These are phyloP conservation scores for Cephalopterus ornatus DNA, from an alignment of 2,113 vertebrate species.

Conservation along the genomic window DNA sequence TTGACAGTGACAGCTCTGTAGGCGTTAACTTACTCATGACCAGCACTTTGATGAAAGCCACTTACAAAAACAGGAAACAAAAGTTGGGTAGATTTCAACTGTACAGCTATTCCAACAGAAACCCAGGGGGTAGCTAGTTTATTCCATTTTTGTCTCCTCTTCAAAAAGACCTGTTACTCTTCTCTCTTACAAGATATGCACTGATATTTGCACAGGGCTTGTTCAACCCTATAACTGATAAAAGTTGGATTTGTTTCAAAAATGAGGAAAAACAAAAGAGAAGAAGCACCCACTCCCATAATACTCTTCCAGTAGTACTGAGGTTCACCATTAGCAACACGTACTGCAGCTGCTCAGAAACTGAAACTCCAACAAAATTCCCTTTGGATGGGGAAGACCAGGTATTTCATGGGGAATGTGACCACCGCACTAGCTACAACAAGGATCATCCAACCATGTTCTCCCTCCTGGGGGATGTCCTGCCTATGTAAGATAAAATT, in stretches of 20 bases:
- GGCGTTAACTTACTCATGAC: neutral
- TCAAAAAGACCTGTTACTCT: neutral
- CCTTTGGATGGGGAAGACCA: neutral
- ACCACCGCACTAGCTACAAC: neutral
- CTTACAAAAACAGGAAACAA: neutral
- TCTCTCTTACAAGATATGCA: neutral
- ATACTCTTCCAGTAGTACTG: neutral
- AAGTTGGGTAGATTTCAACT: neutral
- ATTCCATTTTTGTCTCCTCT: neutral
- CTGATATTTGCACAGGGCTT: neutral
- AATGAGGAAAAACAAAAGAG: neutral
- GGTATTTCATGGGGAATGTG: neutral
- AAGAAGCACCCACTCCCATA: neutral
- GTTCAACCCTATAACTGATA: neutral
- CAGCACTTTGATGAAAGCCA: neutral
- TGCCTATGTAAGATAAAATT: neutral
- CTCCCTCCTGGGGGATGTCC: neutral
- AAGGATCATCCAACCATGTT: rapidly evolving
- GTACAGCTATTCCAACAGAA: neutral
- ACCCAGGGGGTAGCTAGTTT: neutral
- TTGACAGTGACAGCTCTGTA: neutral
- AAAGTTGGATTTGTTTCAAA: slow-evolving; percentile 3
- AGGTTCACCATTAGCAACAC: neutral
- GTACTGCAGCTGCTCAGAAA: neutral
- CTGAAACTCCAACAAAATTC: neutral